Base-by-base conservation (phyloP, 2,888 invertebrate genomes). In the Bellardia pandia region DNA sequence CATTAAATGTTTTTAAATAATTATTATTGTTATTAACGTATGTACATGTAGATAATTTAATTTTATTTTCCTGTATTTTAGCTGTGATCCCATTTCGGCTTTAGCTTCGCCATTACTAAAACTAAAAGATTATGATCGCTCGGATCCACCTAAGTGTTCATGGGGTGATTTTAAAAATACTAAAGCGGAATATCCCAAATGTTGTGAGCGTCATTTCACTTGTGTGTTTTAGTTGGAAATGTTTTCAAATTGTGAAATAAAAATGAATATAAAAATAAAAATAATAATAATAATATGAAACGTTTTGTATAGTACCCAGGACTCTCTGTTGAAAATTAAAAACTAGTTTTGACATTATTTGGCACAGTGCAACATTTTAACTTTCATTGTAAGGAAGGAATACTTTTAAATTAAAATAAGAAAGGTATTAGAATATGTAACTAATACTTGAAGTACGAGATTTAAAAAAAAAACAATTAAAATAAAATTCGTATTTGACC, bases 151-250 rank as follows among this genome's bases (percentile, higher is more conserved):
- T 6, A 83, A 62, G 37, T 89, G 89, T 37, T 76, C 56, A 8
- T 89, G 89, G 89, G 85, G 85, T 30, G 88, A 89, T 45, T 89
- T 86, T 16, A 80, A 69, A 58, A 64, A 89, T 33, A 77, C 75
- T 5, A 88, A 58, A 48, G 72, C 82, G 5, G 48, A 77, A 23
- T 89, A 66, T 74, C 89, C 89, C 6, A 85, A 87, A 77, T 89
- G 89, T 51, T 88, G 88, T 74, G 88, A 88, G 51, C 86, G 88
- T 42, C 80, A 84, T 51, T 81, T 69, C 45, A 85, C 71, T 48
- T 88, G 87, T 74, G 68, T 84, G 2, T 85, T 81, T 78, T 87
- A 77, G 37, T 8, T 11, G 14, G 4, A 30, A 51, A 42, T 23
- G 2, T 53, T 53, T 53, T n/a, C 16, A n/a, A 53, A 53, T 16